phyloP scores from a whole-genome alignment of 2,113 vertebrate genomes.

The Pachyramphus minor region DNA sequence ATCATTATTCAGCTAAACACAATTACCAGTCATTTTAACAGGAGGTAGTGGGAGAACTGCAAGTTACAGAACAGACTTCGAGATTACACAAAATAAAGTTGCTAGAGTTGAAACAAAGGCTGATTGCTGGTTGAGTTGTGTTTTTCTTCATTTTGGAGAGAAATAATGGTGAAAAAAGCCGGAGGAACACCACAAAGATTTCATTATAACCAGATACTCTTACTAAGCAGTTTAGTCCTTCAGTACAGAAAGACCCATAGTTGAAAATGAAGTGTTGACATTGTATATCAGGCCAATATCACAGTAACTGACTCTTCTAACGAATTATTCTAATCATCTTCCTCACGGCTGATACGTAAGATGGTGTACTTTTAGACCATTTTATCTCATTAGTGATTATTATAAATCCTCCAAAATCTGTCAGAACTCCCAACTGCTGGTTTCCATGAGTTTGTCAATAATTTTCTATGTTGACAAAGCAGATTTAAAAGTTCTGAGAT shows the following conservation, averaged over 20 bases:
- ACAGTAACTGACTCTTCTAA: not conserved
- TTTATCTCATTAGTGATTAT: not conserved
- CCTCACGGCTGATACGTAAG: not conserved
- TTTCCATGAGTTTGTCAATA: not conserved
- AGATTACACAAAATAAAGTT: not conserved
- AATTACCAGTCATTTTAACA: not conserved
- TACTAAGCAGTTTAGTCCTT: not conserved
- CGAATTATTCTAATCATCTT: not conserved
- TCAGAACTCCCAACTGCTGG: not conserved
- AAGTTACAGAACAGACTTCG: not conserved
- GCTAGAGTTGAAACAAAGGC: not conserved
- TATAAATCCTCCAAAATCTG: not conserved
- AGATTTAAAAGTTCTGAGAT: not conserved
- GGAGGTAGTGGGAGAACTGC: not conserved
- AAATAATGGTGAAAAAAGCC: not conserved
- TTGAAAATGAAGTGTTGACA: not conserved
- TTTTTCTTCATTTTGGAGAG: not conserved
- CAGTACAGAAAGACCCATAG: not conserved
- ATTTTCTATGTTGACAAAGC: not conserved
- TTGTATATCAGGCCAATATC: not conserved
- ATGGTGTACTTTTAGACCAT: not conserved
- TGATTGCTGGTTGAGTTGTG: not conserved
- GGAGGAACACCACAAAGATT: not conserved
- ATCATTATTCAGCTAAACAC: not conserved
- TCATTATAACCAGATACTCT: not conserved